Evolutionary conservation across 2,113 vertebrate genomes (phyloP), one percentile per base, ranked within the genome.

Genomic region (Trematocara variabile): DNA sequence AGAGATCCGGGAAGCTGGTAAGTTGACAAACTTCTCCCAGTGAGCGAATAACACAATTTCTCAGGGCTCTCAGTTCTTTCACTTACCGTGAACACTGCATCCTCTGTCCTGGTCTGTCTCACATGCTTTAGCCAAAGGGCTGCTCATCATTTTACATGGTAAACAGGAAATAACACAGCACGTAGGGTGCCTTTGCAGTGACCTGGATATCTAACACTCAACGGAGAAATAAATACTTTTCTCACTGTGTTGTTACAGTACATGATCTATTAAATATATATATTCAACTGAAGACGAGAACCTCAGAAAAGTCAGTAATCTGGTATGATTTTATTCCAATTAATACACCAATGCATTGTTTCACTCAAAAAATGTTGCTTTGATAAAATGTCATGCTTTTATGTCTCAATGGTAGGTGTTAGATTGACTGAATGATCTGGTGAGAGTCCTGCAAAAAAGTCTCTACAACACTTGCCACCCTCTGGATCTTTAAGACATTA

Each of bases 131-230:
- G 89, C 94, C 85, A 88, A 85, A 89, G 92, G 94, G 77, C 82
- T 83, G 78, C 84, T 94, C 91, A 90, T 96, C 82, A 92, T 93
- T 89, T 93, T 94, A 94, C 86, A 95, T 93, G 80, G 87, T 84
- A 94, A 92, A 94, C 92, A 95, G 91, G 91, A 94, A 95, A 80
- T 63, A 81, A 86, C 80, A 81, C 68, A 3, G 37, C 82, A 85
- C 81, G 85, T 37, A 78, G 84, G 90, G 82, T 86, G 92, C 83
- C 88, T 84, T 94, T 95, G 83, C 92, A 93, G 56, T 81, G 52
- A 46, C 82, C 87, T 95, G 80, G 90, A 92, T 93, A 85, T 87
- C 92, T 93, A 89, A 94, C 84, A 34, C 83, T 87, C 16, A 80
- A 48, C 44, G 3, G 9, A 79, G 41, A 56, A 79, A 80, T 55